Evolutionary conservation across 2,888 invertebrate genomes (phyloP), one percentile per base, ranked within the genome.

Genomic region (Pharmacophagus antenor): DNA sequence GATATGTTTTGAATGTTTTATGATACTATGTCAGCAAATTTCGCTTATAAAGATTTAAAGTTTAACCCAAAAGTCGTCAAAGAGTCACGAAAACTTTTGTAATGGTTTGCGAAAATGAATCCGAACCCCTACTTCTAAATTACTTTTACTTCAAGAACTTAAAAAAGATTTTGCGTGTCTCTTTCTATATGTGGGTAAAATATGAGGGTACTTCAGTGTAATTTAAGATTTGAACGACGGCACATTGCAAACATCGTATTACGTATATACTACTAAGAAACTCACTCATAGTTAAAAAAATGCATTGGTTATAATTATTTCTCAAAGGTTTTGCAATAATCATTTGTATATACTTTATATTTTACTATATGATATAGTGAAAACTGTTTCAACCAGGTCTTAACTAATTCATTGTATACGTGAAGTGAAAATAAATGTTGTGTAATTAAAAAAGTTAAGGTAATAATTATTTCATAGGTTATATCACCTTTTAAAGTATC

Each of bases 41-140:
- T 61, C 52, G 56, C 48, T 61, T 61, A 61, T 49, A 56, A 61
- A 61, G 61, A 53, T 61, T 61, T 61, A 61, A 61, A 56, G 61
- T 61, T 61, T 61, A 27, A 37, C 56, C 56, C 61, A 53, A 56
- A 60, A 53, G 61, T 61, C 61, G 56, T 61, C 61, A 53, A 60
- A 56, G 61, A 61, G 61, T 61, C 61, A 56, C 61, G 56, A 42
- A 56, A 61, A 61, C 53, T 61, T 61, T 61, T 42, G 56, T 53
- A 61, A 61, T 41, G 61, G 61, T 61, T 61, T 53, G 56, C 53
- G 61, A 61, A 61, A 61, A 61, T 56, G 61, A 61, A 56, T 56
- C 56, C 22, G 61, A 61, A 56, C 47, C 56, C 56, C 56, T 61
- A 56, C 61, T 61, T 61, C 56, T 56, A 61, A 61, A 61, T 61